phyloP scores from a whole-genome alignment of 35 echinoderm and acorn worm species.

The Amphiura filiformis region DNA sequence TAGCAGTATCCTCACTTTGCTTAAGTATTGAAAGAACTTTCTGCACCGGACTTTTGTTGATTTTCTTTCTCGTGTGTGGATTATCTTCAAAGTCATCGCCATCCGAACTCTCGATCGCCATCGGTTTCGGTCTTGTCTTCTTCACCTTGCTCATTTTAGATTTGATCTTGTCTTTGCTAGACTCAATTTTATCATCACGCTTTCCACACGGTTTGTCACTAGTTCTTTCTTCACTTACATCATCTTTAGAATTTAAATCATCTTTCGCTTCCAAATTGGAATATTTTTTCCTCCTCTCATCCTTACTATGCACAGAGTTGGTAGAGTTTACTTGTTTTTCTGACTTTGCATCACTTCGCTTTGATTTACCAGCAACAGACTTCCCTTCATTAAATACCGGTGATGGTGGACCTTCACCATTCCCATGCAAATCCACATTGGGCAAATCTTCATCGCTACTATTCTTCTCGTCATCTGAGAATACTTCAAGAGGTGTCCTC shows the following conservation, averaged over 20 bases:
- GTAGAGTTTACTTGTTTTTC: too few species aligned
- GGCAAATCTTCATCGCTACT: constrained; percentile 28
- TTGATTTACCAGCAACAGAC: too few species aligned
- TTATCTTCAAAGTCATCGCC: constrained; percentile 36
- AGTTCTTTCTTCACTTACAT: too few species aligned
- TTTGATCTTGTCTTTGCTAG: neutral
- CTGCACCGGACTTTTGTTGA: neutral
- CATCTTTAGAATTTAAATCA: too few species aligned
- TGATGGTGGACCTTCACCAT: neutral
- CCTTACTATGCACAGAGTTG: too few species aligned
- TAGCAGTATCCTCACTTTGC: neutral
- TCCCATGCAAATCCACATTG: constrained; percentile 11
- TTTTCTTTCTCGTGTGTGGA: neutral
- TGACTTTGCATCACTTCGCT: too few species aligned
- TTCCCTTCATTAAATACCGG: too few species aligned
- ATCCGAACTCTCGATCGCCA: constrained; percentile 1
- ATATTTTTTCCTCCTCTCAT: too few species aligned
- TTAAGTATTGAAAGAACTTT: neutral
- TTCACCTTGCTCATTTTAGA: neutral
- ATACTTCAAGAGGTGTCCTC: constrained; percentile 17
- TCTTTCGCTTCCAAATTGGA: too few species aligned
- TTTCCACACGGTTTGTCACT: too few species aligned
- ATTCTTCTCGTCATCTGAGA: constrained; percentile 7
- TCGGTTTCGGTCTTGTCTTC: neutral
- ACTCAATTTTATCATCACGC: too few species aligned